These are phyloP conservation scores for Babyrousa celebensis DNA, from an alignment of 2,797 vertebrate species.

Conservation along the genomic window DNA sequence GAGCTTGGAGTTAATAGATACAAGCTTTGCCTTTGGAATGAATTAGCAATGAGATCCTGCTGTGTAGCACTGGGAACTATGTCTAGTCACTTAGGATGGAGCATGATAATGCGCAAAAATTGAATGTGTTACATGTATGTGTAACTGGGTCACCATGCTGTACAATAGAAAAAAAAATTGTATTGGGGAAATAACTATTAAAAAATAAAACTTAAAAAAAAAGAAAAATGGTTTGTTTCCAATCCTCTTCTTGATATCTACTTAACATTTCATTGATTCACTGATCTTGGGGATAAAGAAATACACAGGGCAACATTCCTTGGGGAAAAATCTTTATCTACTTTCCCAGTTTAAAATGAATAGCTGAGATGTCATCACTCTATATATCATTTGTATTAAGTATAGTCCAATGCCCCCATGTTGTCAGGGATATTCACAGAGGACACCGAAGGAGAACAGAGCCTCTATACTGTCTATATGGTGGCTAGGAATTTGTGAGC, in stretches of 20 bases:
- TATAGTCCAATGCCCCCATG: background rate
- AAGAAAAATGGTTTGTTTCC: constrained; percentile 22
- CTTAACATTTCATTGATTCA: constrained; percentile 4
- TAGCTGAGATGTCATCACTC: background rate
- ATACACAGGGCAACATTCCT: background rate
- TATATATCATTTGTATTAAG: constrained; percentile 21
- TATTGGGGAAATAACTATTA: no score
- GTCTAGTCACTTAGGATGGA: no score
- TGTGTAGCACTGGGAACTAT: no score
- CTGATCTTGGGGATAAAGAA: background rate
- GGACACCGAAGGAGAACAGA: constrained; percentile 21
- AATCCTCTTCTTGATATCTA: background rate
- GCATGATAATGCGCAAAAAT: no score
- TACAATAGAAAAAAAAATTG: no score
- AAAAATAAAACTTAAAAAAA: no score
- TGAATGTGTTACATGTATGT: no score
- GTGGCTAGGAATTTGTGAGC: background rate
- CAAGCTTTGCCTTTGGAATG: no score
- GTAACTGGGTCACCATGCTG: no score
- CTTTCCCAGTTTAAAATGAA: constrained; percentile 20
- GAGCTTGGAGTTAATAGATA: no score
- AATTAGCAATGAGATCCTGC: no score
- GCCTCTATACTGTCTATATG: background rate
- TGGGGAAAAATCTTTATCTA: constrained; percentile 32
- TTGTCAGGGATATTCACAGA: constrained; percentile 24